Evolutionary conservation across 2,888 invertebrate species (phyloP), one percentile per base, ranked within the genome.

Genomic region (Phyllotreta striolata): DNA sequence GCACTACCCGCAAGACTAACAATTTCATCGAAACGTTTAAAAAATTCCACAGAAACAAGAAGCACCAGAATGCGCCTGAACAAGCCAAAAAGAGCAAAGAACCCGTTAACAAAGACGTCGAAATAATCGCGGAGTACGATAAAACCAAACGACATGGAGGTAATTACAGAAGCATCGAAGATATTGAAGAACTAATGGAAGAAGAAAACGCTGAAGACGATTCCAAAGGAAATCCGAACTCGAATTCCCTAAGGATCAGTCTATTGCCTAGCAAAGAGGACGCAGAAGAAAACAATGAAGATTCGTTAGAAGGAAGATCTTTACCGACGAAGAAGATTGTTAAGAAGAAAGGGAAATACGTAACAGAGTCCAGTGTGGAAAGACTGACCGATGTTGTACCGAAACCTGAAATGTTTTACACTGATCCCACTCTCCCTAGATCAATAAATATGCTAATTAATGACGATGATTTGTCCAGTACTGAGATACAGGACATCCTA

Each of bases 381-480:
- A 70, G 73, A 62, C 66, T 74, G 54, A 67, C 73, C 8, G 78
- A 77, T 54, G 67, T 73, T n/a, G 73, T 77, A 9, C 73, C 73
- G 8, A 78, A 78, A 67, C 76, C 78, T 3, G 72, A 73, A 40
- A 63, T 73, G 4, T 79, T 73, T 66, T 78, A 76, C 55, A 73
- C 72, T 4, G 79, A 79, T 67, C 71, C 75, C 1, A 73, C 72
- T 40, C 66, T 80, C 35, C 75, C 79, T 2, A 68, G 65, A 12
- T 72, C 71, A 44, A 70, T 80, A 3, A 79, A 79, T 61, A 67
- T 71, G 55, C 57, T 79, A n/a, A 73, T 69, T 37, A 73, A 72
- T 43, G 61, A 46, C 34, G 44, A 55, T 13, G 54, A 56, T 43
- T 39, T 58, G 3, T 24, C 58, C 3, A 62, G 57, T 62, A 66